These are phyloP conservation scores for Diadumene lineata DNA, from an alignment of 92 coral and sea anemone species.

Conservation along the genomic window DNA sequence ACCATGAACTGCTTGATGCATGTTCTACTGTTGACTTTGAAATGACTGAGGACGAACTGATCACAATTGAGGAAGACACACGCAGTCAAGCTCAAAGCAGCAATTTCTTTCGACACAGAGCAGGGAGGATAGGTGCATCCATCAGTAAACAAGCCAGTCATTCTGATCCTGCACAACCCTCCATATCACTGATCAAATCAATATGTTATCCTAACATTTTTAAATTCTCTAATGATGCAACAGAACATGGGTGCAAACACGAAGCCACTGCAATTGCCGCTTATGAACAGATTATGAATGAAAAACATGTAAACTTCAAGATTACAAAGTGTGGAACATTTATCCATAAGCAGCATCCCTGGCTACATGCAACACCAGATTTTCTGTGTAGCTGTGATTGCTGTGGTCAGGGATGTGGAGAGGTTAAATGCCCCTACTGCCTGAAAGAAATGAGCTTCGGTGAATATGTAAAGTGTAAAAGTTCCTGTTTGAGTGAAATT, in stretches of 20 bases:
- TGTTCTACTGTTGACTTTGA: conserved; percentile 23
- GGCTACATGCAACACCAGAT: no score
- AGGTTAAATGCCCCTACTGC: conserved; percentile 49
- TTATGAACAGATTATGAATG: conserved; percentile 52
- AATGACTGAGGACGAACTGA: conserved; percentile 20
- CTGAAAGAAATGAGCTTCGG: conserved; percentile 39
- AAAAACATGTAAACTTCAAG: conserved; percentile 42
- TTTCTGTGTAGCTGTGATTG: no score
- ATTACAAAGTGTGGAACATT: conserved; percentile 57
- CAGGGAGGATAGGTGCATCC: conserved; percentile 52
- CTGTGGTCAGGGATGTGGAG: conserved; percentile 71
- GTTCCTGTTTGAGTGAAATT: conserved; percentile 46
- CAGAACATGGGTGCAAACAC: no score
- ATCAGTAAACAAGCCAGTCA: conserved; percentile 18
- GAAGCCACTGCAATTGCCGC: conserved; percentile 46
- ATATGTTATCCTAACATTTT: conserved; percentile 48
- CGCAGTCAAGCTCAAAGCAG: neutral
- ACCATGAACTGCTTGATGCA: no score
- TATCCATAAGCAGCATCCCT: conserved; percentile 54
- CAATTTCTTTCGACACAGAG: conserved; percentile 38
- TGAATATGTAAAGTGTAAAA: conserved; percentile 37
- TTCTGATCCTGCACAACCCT: conserved; percentile 46
- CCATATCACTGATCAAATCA: conserved; percentile 36
- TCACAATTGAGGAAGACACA: conserved; percentile 8
- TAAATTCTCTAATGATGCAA: conserved; percentile 57